Evolutionary conservation across 2,113 vertebrate genomes (phyloP), one percentile per base, ranked within the genome.

Genomic region (Lipotes vexillifer): DNA sequence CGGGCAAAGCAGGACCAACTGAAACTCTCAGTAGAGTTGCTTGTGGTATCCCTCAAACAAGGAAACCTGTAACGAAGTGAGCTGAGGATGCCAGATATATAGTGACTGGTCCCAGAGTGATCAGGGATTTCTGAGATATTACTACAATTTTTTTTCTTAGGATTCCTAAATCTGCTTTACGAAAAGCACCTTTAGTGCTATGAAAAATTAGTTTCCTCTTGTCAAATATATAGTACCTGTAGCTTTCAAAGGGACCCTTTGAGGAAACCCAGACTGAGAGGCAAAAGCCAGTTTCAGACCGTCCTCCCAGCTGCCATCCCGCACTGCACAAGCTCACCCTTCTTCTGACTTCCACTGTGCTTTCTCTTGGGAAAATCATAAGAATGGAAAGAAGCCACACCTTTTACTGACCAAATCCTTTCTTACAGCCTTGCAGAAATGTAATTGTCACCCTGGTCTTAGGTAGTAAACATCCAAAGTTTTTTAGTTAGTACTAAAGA

Each of bases 401-500:
- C 52, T 92, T 91, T 71, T 36, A 57, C 36, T 3, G 52, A 72
- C n/a, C 93, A 44, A 88, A 78, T 8, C 31, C 27, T 92, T 78
- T 92, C 41, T 44, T 29, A 3, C 4, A 29, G 3, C 33, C 9
- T n/a, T 69, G 13, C 55, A 23, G 33, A 93, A 92, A 89, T 61
- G 17, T 63, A 82, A 69, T 38, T 41, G 72, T 84, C 55, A 23
- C 38, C 57, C 21, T 94, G 52, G 29, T 84, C 65, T 75, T 29
- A 38, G 11, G 38, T 46, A 57, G 77, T 55, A 90, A 93, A 78
- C 44, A 74, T 13, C 55, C 38, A 13, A 90, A 94, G 31, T 10
- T 80, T 95, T 89, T 91, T 41, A 52, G 49, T 59, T 90, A 52
- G 57, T 88, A 65, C 57, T 59, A 97, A 95, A 77, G 38, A 89